Evolutionary conservation across 2,797 vertebrate species (phyloP).

Genomic region (Oreochromis mossambicus): DNA sequence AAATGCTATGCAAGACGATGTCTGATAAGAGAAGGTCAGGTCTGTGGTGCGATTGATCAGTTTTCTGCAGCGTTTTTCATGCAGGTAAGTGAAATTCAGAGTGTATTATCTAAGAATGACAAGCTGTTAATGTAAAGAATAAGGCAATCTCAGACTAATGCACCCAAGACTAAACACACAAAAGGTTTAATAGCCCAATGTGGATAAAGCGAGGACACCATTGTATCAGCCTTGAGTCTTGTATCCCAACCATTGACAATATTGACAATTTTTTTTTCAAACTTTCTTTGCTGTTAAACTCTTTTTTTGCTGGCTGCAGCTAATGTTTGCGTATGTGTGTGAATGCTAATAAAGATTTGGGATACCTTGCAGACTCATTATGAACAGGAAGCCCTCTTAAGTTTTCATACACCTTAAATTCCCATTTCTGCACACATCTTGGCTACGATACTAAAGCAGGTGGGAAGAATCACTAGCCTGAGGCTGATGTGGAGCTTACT

Average conservation of each 20-base stretch:
- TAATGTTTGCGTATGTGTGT: conserved; percentile 32
- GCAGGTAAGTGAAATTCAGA: neutral
- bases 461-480: conserved; percentile 61
- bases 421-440: conserved; percentile 46
- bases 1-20: neutral
- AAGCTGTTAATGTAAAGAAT: neutral
- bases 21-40: neutral
- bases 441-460: conserved; percentile 49
- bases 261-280: conserved; percentile 11
- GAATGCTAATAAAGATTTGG: conserved; percentile 34
- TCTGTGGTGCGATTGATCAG: neutral
- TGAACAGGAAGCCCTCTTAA: conserved; percentile 27
- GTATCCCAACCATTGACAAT: conserved; percentile 11
- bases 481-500: conserved; percentile 57
- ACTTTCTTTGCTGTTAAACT: conserved; percentile 18
- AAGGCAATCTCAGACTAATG: neutral
- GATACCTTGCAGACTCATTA: conserved; percentile 41
- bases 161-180: neutral
- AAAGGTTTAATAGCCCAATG: neutral
- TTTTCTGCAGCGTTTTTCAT: neutral
- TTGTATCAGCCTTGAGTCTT: neutral
- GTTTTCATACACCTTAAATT: conserved; percentile 41
- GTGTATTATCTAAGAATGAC: neutral
- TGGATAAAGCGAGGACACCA: neutral
- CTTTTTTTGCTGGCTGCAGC: conserved; percentile 7